phyloP scores from a whole-genome alignment of 2,888 invertebrate species.

The Mythimna loreyi region DNA sequence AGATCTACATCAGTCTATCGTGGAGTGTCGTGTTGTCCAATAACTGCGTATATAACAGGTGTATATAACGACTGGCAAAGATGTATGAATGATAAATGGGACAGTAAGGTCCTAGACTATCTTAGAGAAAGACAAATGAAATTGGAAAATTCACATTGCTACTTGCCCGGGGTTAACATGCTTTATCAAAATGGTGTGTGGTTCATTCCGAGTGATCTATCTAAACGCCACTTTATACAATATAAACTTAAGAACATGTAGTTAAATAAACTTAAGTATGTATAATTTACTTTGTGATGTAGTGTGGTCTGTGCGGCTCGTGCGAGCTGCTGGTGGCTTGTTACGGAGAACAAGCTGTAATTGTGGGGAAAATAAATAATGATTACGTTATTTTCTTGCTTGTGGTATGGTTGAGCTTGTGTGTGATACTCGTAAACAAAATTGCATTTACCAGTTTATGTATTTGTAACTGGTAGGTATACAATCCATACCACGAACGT shows the following conservation, averaged over 20 bases:
- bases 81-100: no score
- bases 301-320: slow-evolving; percentile 38
- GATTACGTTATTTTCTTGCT: slow-evolving; percentile 44
- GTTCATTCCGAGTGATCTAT: neutral
- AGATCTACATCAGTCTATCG: no score
- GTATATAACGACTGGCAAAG: no score
- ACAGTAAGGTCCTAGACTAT: no score
- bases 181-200: no score
- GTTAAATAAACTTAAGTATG: slow-evolving; percentile 53
- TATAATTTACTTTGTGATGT: slow-evolving; percentile 37
- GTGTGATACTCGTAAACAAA: neutral
- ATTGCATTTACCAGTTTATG: neutral
- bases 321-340: slow-evolving; percentile 21
- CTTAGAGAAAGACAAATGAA: no score
- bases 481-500: neutral
- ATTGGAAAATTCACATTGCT: no score
- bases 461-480: neutral
- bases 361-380: slow-evolving; percentile 59
- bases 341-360: slow-evolving; percentile 38
- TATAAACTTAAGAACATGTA: slow-evolving; percentile 21
- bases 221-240: slow-evolving; percentile 20
- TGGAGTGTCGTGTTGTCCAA: no score
- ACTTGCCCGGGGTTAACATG: no score
- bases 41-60: no score
- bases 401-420: neutral